Conservation (phyloP, 2,113 vertebrate genomes). For the Pachypanchax playfairii region DNA sequence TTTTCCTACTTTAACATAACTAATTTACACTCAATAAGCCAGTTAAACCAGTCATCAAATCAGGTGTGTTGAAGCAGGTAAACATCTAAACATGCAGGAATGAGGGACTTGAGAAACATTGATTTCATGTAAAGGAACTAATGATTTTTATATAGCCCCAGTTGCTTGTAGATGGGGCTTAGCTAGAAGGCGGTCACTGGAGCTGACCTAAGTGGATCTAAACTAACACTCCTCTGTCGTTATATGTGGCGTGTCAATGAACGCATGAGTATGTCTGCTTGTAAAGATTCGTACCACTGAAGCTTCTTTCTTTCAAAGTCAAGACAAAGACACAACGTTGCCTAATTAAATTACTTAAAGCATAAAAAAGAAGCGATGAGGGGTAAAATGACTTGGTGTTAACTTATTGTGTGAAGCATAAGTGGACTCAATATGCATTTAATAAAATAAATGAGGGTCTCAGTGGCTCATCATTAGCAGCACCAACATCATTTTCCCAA, state of each 20-base stretch:
- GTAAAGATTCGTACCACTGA: not conserved
- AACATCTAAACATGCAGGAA: too few species aligned
- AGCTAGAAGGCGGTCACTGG: constrained; percentile 28
- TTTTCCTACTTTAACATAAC: too few species aligned
- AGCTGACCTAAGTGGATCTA: constrained; percentile 74
- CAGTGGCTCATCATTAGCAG: constrained; percentile 15
- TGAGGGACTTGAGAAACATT: too few species aligned
- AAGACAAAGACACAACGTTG: not conserved
- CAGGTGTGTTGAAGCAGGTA: too few species aligned
- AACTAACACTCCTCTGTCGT: constrained; percentile 82
- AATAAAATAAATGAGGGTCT: not conserved
- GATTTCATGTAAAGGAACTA: constrained; percentile 83
- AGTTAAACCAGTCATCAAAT: too few species aligned
- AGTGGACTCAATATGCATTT: constrained; percentile 12
- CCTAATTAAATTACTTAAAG: constrained; percentile 26
- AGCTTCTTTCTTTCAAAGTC: constrained; percentile 1
- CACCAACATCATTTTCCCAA: constrained; percentile 23
- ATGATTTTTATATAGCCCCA: constrained; percentile 89
- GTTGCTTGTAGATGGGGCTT: constrained; percentile 69
- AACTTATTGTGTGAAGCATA: constrained; percentile 10
- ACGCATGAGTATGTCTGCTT: not conserved
- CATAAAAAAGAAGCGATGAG: constrained; percentile 10
- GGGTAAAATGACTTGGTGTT: constrained; percentile 21
- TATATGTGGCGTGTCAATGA: constrained; percentile 17
- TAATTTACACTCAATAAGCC: too few species aligned